phyloP scores from a whole-genome alignment of 2,888 invertebrate species.

The Chaetoderma sp. region DNA sequence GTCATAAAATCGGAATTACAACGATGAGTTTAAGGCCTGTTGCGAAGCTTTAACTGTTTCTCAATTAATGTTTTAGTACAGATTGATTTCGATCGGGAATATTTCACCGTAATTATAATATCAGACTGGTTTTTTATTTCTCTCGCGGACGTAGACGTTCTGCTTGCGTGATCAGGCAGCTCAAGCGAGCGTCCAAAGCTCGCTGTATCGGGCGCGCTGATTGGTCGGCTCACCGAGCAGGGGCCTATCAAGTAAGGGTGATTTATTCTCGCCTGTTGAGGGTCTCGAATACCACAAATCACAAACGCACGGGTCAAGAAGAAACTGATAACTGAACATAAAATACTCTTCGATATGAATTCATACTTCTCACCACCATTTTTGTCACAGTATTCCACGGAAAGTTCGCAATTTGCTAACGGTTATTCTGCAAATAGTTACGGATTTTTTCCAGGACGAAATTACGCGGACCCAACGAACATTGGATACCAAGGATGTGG shows the following conservation, averaged over 20 bases:
- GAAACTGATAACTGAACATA: slow-evolving; percentile 51
- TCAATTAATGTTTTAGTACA: no score
- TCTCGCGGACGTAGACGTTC: no score
- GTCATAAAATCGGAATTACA: no score
- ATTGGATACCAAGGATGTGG: slow-evolving; percentile 1
- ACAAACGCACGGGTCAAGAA: slow-evolving; percentile 60
- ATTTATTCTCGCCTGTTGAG: slow-evolving; percentile 55
- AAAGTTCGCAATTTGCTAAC: slow-evolving; percentile 54
- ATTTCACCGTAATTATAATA: no score
- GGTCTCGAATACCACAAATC: slow-evolving; percentile 62
- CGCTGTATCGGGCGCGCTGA: no score
- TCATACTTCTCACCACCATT: slow-evolving; percentile 61
- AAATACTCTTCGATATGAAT: slow-evolving; percentile 57
- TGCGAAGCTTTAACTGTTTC: no score
- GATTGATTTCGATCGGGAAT: no score
- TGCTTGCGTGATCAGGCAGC: no score
- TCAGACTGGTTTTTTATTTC: no score
- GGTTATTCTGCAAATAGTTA: slow-evolving; percentile 54
- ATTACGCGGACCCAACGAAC: slow-evolving; percentile 39
- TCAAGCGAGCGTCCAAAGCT: no score
- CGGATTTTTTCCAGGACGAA: slow-evolving; percentile 57
- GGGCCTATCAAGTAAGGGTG: slow-evolving; percentile 33
- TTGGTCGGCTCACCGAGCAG: neutral
- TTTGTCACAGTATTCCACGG: slow-evolving; percentile 61
- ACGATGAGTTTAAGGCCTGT: no score